A percentile compares a stretch with the other conserved stretches of the same genome.
These are phyloP conservation scores for Plebejus anna DNA, from an alignment of 2,888 invertebrate genomes.

Conservation along the genomic window DNA sequence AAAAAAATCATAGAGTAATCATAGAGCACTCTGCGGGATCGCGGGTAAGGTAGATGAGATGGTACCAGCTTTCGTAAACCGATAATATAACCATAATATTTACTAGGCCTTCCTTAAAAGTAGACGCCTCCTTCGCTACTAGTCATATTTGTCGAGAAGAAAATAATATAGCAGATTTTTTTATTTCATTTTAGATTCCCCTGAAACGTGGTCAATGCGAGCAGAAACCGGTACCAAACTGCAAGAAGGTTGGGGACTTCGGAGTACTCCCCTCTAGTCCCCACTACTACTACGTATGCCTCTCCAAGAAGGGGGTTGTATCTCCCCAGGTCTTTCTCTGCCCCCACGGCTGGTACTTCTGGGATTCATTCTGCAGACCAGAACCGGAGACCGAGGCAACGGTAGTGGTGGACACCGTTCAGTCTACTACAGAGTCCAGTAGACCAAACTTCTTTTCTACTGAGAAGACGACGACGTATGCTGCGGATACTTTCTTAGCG, in stretches of 20 bases:
- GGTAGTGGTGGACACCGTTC: conserved; percentile 25
- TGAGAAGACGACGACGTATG: conserved; percentile 53
- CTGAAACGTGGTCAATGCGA: conserved; percentile 60
- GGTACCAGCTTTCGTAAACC: no score
- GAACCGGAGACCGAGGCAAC: conserved; percentile 42
- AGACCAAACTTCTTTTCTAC: conserved; percentile 60
- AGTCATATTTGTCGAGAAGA: neutral
- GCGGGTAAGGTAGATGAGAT: no score
- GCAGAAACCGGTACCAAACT: conserved; percentile 55
- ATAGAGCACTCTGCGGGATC: no score
- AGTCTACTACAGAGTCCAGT: conserved; percentile 30
- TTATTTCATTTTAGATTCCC: conserved; percentile 50
- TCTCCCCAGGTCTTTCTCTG: conserved; percentile 69
- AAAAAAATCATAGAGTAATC: no score
- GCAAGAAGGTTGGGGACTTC: conserved; percentile 55
- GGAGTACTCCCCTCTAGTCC: conserved; percentile 53
- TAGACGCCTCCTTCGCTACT: no score
- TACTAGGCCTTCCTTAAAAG: no score
- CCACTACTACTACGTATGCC: conserved; percentile 69
- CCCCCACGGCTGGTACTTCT: conserved; percentile 68
- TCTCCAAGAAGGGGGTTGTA: conserved; percentile 48
- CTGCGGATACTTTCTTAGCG: conserved; percentile 66
- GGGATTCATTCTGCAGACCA: conserved; percentile 60
- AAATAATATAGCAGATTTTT: neutral
- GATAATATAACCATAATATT: no score